A percentile compares a stretch with the other conserved stretches of the same genome.
These are phyloP conservation scores for Proctacanthus coquilletti DNA, from an alignment of 1,140 invertebrate genomes.

Conservation along the genomic window DNA sequence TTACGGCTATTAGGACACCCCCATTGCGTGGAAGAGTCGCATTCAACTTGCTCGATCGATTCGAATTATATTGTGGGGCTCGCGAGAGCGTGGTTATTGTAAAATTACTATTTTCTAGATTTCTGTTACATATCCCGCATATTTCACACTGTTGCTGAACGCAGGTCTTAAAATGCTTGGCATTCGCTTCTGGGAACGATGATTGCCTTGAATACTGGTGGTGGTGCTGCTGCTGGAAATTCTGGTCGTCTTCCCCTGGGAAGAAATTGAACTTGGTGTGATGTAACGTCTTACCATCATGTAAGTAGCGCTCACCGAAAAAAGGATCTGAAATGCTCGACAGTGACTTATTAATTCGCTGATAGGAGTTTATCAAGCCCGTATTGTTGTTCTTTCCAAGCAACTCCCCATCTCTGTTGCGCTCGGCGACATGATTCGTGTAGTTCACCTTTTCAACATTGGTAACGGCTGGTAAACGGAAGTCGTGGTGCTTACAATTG, in stretches of 20 bases:
- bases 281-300: neutral
- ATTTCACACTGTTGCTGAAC: neutral
- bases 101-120: constrained; percentile 21
- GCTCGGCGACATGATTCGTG: no score
- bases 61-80: constrained; percentile 7
- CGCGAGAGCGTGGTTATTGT: constrained; percentile 25
- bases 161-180: neutral
- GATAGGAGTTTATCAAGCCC: neutral
- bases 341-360: constrained; percentile 6
- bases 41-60: constrained; percentile 2
- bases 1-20: constrained; percentile 24
- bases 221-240: neutral
- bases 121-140: constrained; percentile 2
- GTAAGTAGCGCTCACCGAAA: neutral
- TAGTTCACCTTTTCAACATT: no score
- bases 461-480: neutral
- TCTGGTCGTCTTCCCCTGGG: neutral
- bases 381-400: neutral
- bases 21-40: constrained; percentile 24
- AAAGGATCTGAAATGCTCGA: constrained; percentile 4
- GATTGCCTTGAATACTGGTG: constrained; percentile 4
- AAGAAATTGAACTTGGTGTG: constrained; percentile 1
- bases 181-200: constrained; percentile 2
- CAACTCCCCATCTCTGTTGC: no score
- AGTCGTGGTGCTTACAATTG: neutral